phyloP scores from a whole-genome alignment of 2,797 vertebrate genomes.

The Champsocephalus esox region DNA sequence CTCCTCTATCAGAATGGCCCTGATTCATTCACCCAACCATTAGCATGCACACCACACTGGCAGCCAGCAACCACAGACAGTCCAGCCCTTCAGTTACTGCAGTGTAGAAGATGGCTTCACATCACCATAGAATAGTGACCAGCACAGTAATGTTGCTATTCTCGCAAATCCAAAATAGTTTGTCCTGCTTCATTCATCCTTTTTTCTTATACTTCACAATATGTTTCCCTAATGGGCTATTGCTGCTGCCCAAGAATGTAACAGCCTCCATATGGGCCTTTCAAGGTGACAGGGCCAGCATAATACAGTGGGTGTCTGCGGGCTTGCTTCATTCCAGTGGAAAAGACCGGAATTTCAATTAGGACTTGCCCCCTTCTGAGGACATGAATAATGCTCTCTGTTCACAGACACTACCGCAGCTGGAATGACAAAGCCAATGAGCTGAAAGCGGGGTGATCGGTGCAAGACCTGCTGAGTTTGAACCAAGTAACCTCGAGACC shows the following conservation, averaged over 20 bases:
- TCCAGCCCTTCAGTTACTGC: conserved; percentile 66
- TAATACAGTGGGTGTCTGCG: conserved; percentile 74
- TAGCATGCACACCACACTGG: conserved; percentile 78
- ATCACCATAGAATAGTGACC: conserved; percentile 39
- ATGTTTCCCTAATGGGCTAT: conserved; percentile 27
- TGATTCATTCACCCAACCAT: conserved; percentile 77
- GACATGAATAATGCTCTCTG: conserved; percentile 84
- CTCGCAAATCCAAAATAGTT: conserved; percentile 15
- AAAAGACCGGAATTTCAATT: conserved; percentile 87
- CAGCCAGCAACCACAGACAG: conserved; percentile 69
- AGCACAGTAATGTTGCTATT: conserved; percentile 30
- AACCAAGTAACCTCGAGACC: conserved; percentile 75
- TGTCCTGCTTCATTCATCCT: conserved; percentile 41
- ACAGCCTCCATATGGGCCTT: conserved; percentile 67
- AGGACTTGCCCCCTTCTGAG: conserved; percentile 78
- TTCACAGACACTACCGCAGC: conserved; percentile 80
- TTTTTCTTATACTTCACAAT: conserved; percentile 30
- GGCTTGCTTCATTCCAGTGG: conserved; percentile 70
- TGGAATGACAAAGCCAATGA: conserved; percentile 81
- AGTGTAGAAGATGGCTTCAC: conserved; percentile 53
- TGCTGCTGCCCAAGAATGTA: conserved; percentile 58
- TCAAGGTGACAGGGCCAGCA: conserved; percentile 76
- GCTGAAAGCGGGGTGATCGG: conserved; percentile 65
- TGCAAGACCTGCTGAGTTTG: conserved; percentile 73
- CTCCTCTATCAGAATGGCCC: conserved; percentile 74